A percentile compares a stretch with the other conserved stretches of the same genome.
phyloP scores from a whole-genome alignment of 2,888 invertebrate species.

The Agrotis puta region DNA sequence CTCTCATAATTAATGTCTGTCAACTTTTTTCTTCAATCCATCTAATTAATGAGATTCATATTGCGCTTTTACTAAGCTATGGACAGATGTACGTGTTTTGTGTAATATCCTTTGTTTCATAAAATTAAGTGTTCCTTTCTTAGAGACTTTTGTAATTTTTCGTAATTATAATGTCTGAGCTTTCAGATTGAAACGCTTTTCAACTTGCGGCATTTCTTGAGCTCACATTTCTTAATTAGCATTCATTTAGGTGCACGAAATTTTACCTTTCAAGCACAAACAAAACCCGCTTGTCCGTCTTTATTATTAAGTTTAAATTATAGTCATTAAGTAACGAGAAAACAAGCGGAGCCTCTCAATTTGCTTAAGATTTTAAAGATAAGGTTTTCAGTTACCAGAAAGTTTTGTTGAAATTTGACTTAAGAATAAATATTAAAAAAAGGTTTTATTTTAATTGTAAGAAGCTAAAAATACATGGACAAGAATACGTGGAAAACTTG shows the following conservation, averaged over 20 bases:
- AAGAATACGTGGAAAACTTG: no score
- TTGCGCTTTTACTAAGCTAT: constrained; percentile 18
- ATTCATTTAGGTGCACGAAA: constrained; percentile 83
- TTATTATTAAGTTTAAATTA: constrained; percentile 89
- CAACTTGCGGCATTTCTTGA: constrained; percentile 76
- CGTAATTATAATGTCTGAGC: constrained; percentile 72
- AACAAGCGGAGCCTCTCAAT: constrained; percentile 81
- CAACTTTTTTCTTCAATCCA: constrained; percentile 38
- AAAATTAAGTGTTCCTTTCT: constrained; percentile 17
- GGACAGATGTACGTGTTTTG: constrained; percentile 17
- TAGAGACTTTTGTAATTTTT: constrained; percentile 61
- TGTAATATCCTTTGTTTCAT: constrained; percentile 29
- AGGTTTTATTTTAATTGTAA: no score
- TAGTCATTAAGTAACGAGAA: constrained; percentile 86
- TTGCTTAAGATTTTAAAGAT: constrained; percentile 78
- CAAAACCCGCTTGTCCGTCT: constrained; percentile 86
- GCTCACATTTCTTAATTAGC: constrained; percentile 87
- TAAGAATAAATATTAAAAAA: no score
- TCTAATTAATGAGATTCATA: constrained; percentile 52
- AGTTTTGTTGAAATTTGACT: constrained; percentile 68
- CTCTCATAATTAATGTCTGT: constrained; percentile 55
- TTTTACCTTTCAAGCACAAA: constrained; percentile 86
- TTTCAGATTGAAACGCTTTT: constrained; percentile 76
- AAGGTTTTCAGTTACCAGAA: constrained; percentile 78
- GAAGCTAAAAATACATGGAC: no score